Conservation (phyloP, 2,888 invertebrate species). For the Eurois occulta region DNA sequence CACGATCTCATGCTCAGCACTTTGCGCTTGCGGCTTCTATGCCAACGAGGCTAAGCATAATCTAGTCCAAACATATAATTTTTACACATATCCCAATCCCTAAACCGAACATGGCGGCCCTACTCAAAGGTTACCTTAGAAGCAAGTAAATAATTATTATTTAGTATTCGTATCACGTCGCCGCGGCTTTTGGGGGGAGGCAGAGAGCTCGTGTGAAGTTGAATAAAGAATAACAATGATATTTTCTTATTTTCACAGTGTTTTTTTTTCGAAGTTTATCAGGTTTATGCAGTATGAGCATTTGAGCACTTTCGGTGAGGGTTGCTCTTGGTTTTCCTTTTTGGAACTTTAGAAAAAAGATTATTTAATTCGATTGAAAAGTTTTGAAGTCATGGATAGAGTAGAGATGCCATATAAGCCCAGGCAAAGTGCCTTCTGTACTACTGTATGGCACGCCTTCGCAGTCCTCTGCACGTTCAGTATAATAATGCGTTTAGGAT, state of each 20-base stretch:
- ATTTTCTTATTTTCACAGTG: slow-evolving; percentile 72
- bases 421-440: too few relatives aligned
- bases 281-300: slow-evolving; percentile 7
- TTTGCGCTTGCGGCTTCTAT: not conserved
- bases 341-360: not conserved
- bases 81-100: slow-evolving; percentile 1
- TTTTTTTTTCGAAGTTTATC: slow-evolving; percentile 61
- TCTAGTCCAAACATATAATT: not conserved
- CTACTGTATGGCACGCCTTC: too few relatives aligned
- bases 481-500: too few relatives aligned
- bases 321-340: slow-evolving; percentile 5
- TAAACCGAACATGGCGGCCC: slow-evolving; percentile 13
- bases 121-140: slow-evolving; percentile 62
- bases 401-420: not conserved
- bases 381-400: not conserved
- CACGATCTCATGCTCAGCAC: not conserved
- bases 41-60: not conserved
- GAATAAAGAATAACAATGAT: slow-evolving; percentile 84
- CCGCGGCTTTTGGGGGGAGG: slow-evolving; percentile 66
- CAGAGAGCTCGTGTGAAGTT: slow-evolving; percentile 76
- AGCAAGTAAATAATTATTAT: slow-evolving; percentile 72
- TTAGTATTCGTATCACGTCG: slow-evolving; percentile 68
- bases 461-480: too few relatives aligned
- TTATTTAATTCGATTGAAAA: not conserved
- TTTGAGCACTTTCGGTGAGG: not conserved